These are phyloP conservation scores for Miichthys miiuy DNA, from an alignment of 2,797 vertebrate genomes.

Conservation along the genomic window DNA sequence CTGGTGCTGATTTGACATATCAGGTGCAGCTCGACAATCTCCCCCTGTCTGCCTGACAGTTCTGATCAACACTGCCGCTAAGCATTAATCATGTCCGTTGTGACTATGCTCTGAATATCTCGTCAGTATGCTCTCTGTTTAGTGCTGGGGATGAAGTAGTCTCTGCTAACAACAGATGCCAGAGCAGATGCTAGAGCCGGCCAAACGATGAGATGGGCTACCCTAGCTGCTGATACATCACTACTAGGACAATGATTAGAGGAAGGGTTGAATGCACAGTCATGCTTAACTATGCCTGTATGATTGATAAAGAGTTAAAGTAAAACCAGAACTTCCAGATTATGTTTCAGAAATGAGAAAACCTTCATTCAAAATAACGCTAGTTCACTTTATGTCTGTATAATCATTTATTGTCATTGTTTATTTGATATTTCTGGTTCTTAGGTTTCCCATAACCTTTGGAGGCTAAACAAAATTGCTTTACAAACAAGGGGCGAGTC, in stretches of 20 bases:
- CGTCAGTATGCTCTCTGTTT: constrained; percentile 59
- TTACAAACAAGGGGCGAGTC: too few species aligned
- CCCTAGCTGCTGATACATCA: constrained; percentile 37
- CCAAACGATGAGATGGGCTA: constrained; percentile 41
- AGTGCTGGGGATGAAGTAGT: constrained; percentile 39
- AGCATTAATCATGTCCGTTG: constrained; percentile 65
- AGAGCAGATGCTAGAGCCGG: constrained; percentile 66
- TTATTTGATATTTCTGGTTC: too few species aligned
- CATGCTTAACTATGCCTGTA: background rate
- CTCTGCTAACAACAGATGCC: constrained; percentile 66
- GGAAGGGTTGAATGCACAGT: constrained; percentile 19
- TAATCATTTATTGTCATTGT: background rate
- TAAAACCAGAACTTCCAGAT: background rate
- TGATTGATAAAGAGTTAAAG: background rate
- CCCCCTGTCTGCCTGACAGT: constrained; percentile 39
- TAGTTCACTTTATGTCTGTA: background rate
- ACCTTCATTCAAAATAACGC: background rate
- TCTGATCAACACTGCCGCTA: constrained; percentile 36
- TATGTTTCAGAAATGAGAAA: background rate
- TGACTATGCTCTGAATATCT: constrained; percentile 50
- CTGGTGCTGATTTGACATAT: constrained; percentile 18
- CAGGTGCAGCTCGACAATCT: constrained; percentile 42
- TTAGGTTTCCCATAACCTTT: too few species aligned
- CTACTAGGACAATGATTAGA: constrained; percentile 17
- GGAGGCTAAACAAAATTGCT: too few species aligned